Evolutionary conservation across 2,888 invertebrate genomes (phyloP).

Genomic region (Aromia moschata): DNA sequence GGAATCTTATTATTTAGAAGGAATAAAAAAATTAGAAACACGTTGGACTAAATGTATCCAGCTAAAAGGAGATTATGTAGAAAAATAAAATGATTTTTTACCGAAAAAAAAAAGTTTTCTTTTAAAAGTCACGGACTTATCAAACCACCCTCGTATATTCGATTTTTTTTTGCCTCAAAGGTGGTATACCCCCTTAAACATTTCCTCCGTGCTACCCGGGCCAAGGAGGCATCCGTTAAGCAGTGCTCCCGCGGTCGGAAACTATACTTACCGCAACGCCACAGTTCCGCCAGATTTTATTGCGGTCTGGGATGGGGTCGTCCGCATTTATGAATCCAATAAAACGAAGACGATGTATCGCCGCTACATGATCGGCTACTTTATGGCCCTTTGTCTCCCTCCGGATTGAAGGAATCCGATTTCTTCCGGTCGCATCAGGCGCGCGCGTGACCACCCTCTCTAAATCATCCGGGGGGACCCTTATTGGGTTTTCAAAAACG

Average conservation of each 20-base stretch:
- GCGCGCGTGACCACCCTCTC: constrained; percentile 46
- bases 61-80: too few relatives aligned
- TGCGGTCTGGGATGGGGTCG: constrained; percentile 28
- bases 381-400: constrained; percentile 49
- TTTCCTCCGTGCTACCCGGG: neutral
- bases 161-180: too few relatives aligned
- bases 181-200: neutral
- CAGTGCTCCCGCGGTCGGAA: constrained; percentile 8
- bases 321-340: constrained; percentile 47
- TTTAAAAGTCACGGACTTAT: too few relatives aligned
- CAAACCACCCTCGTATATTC: too few relatives aligned
- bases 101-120: too few relatives aligned
- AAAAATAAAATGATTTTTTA: too few relatives aligned
- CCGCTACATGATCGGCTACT: constrained; percentile 52
- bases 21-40: too few relatives aligned
- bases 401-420: constrained; percentile 42
- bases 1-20: too few relatives aligned
- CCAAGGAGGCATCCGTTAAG: neutral
- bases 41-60: too few relatives aligned
- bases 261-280: constrained; percentile 5
- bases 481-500: constrained; percentile 33
- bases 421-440: constrained; percentile 48
- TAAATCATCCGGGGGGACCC: constrained; percentile 39
- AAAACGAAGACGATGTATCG: constrained; percentile 47
- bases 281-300: constrained; percentile 23